Base-by-base conservation (phyloP, 2,888 invertebrate genomes). In the Andrena bucephala region DNA sequence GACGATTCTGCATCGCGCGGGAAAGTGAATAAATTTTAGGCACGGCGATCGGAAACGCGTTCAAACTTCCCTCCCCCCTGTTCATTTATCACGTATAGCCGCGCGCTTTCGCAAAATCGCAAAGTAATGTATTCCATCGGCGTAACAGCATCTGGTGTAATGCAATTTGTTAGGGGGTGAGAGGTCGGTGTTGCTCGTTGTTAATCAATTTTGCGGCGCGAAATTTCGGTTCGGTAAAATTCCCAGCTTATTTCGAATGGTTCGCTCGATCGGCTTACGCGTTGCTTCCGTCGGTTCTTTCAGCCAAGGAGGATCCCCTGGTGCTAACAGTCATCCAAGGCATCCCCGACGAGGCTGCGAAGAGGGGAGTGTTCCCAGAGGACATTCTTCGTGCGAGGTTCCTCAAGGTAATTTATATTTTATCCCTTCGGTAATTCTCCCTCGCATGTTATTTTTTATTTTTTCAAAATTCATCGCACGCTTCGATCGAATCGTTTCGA, bases 361-460 rank as follows among this genome's bases (percentile, higher is more conserved):
- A 96, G 31, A 95, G 97, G 69, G 99, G 99, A 6, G 97, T 99
- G 24, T 97, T 96, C 93, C 97, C 98, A 0, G 98, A 99, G 94
- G 97, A 97, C 90, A 96, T 97, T 6, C 95, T 99, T 42, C 95
- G 97, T 77, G 97, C 98, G 87, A 95, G 98, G 85, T 99, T 99
- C 94, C 94, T 97, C 8, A 96, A 96, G 94, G 96, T 87, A 74
- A 83, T 62, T 80, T 77, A 13, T 13, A 20, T 13, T 29, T 33
- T 20, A 54, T 20, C 33, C 20, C 10, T 5, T 27, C 6, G 29
- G 20, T 20, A 42, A 50, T n/a, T 52, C 29, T 29, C 5, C 24
- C 13, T 66, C 54, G 24, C 3, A 60, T 48, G 48, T 13, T 48
- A 59, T 71, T 31, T 3, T 36, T 42, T 54, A 36, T 71, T 31